Evolutionary conservation across 2,888 invertebrate species (phyloP), one percentile per base, ranked within the genome.

Genomic region (Hecatera dysodea): DNA sequence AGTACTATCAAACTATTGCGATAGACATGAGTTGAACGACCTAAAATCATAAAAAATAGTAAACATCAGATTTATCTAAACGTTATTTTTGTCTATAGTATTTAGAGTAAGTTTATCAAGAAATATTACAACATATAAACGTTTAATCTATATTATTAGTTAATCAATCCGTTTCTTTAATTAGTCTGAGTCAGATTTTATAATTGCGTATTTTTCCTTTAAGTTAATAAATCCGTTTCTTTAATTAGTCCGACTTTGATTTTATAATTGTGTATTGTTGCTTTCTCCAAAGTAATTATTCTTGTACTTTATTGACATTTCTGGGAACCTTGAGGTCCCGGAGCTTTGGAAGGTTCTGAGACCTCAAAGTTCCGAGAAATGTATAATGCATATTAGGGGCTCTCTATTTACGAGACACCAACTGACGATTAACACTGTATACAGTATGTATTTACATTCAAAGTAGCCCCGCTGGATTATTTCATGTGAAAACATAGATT

Each of bases 11-110:
- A 75, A 61, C n/a, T 52, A 42, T 46, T 60, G 17, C 27, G 17
- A 56, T 60, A 64, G 27, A 61, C 52, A 27, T 19, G 33, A 55
- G 78, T 53, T 79, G 22, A 79, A 57, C 46, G 61, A 57, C 56
- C 67, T 55, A 36, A 9, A 19, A 11, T 19, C 5, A 27, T 56
- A 36, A 64, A 64, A 66, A 76, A 80, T 69, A 36, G n/a, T 68
- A 39, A 42, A 64, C 29, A 63, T 44, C 29, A 19, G n/a, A 42
- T 46, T 50, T 24, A 27, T 19, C 2, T 4, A 4, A 4, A 57
- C 29, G 36, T 61, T n/a, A 48, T 27, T 39, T 46, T 48, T 29
- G 17, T n/a, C 5, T 11, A 19, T 52, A 44, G 42, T 44, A 39
- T 67, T 15, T 19, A 53, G 19, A 19, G n/a, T 36, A 8, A 22